Conservation (phyloP, 1,140 invertebrate species). For the Bombyx mori region ASM3026992v2 NC_085121.1:11983001-11983500, state of each 20-base stretch:
- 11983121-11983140: slow-evolving; percentile 39
- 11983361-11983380: slow-evolving; percentile 38
- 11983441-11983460: slow-evolving; percentile 30
- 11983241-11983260: slow-evolving; percentile 36
- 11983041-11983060: slow-evolving; percentile 34
- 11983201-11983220: slow-evolving; percentile 31
- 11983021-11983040: slow-evolving; percentile 36
- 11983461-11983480: slow-evolving; percentile 27
- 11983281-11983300: slow-evolving; percentile 25
- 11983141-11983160: slow-evolving; percentile 38
- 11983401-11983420: slow-evolving; percentile 19
- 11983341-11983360: slow-evolving; percentile 25
- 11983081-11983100: slow-evolving; percentile 41
- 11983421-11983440: slow-evolving; percentile 17
- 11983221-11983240: slow-evolving; percentile 32
- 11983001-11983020: slow-evolving; percentile 22
- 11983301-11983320: slow-evolving; percentile 30
- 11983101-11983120: slow-evolving; percentile 34
- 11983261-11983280: slow-evolving; percentile 24
- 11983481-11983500: slow-evolving; percentile 30
- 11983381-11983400: slow-evolving; percentile 25
- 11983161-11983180: slow-evolving; percentile 35
- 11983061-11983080: slow-evolving; percentile 27
- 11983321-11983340: slow-evolving; percentile 22
- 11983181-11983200: slow-evolving; percentile 30